phyloP scores from a whole-genome alignment of 2,888 invertebrate genomes.

The Zaprionus obscuricornis region DNA sequence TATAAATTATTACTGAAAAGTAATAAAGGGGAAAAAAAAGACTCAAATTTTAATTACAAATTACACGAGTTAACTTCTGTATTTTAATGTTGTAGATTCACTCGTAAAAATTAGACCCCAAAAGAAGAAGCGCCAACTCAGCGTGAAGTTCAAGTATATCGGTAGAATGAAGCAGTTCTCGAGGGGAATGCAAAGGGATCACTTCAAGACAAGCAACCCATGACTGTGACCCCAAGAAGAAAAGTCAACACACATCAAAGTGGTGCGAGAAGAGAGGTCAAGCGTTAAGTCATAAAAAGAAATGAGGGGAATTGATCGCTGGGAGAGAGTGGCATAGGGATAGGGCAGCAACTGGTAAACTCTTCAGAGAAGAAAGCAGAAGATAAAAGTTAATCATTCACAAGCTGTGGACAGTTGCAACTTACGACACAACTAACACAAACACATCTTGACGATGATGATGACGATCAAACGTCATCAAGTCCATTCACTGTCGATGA shows the following conservation, averaged over 20 bases:
- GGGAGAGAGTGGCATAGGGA: slow-evolving; percentile 7
- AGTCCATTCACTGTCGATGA: slow-evolving; percentile 37
- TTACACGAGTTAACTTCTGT: slow-evolving; percentile 58
- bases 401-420: slow-evolving; percentile 32
- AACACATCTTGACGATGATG: slow-evolving; percentile 23
- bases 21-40: slow-evolving; percentile 47
- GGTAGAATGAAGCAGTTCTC: slow-evolving; percentile 7
- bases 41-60: slow-evolving; percentile 70
- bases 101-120: slow-evolving; percentile 19
- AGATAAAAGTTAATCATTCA: slow-evolving; percentile 66
- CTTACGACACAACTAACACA: no score
- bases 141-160: slow-evolving; percentile 67
- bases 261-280: slow-evolving; percentile 64
- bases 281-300: slow-evolving; percentile 73
- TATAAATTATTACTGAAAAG: slow-evolving; percentile 39
- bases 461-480: slow-evolving; percentile 30
- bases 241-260: slow-evolving; percentile 71
- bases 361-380: slow-evolving; percentile 43
- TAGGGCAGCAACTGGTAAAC: slow-evolving; percentile 21
- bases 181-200: slow-evolving; percentile 26
- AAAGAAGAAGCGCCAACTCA: slow-evolving; percentile 61
- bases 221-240: slow-evolving; percentile 61
- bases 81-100: slow-evolving; percentile 33
- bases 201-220: slow-evolving; percentile 22
- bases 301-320: slow-evolving; percentile 6